These are phyloP conservation scores for Dermochelys coriacea DNA, from an alignment of 2,797 vertebrate genomes.

Conservation along the genomic window DNA sequence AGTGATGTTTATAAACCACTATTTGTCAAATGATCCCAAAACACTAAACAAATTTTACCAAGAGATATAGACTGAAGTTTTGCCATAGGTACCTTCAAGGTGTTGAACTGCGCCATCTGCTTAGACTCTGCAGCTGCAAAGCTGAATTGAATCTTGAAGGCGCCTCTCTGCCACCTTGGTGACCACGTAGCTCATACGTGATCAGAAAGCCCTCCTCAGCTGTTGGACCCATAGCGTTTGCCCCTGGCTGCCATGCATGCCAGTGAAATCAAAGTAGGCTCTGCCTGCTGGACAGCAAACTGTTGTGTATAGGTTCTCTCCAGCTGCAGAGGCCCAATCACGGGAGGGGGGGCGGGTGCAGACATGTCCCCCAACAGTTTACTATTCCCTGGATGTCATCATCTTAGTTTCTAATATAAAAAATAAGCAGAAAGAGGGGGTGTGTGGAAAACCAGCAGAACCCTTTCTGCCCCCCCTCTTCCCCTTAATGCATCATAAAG, in stretches of 20 bases:
- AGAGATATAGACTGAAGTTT: not conserved
- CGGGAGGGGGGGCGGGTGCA: not conserved
- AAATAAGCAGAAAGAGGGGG: not conserved
- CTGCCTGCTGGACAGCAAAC: not conserved
- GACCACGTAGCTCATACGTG: not conserved
- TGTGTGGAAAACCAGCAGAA: conserved; percentile 25
- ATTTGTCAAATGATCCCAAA: not conserved
- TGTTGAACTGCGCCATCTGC: not conserved
- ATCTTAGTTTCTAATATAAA: not conserved
- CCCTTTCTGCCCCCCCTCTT: not conserved
- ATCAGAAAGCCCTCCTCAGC: not conserved
- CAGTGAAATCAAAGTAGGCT: not conserved
- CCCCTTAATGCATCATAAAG: not conserved
- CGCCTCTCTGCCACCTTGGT: not conserved
- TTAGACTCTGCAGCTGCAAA: not conserved
- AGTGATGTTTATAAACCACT: not conserved
- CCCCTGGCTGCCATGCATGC: not conserved
- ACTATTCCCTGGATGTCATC: fast-evolving
- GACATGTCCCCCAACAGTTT: not conserved
- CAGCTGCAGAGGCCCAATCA: not conserved
- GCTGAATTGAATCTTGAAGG: not conserved
- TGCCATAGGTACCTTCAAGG: not conserved
- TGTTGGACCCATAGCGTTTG: not conserved
- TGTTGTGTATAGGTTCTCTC: not conserved
- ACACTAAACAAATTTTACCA: not conserved